These are phyloP conservation scores for Odontocerum albicorne DNA, from an alignment of 2,888 invertebrate genomes.

Conservation along the genomic window DNA sequence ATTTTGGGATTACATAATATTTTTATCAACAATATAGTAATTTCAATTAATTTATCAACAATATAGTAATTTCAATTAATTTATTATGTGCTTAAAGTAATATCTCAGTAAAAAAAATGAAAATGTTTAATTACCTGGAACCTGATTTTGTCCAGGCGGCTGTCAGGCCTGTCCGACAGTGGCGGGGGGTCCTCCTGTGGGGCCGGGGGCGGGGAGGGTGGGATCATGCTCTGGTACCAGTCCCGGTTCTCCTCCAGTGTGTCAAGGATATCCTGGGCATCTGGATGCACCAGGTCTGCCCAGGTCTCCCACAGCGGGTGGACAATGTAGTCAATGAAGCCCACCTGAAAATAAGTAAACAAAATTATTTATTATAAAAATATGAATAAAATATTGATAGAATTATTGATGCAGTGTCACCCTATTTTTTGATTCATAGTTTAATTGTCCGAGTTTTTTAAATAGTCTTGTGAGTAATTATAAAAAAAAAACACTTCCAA, in stretches of 20 bases:
- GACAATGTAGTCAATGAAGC: constrained; percentile 99
- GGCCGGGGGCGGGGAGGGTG: constrained; percentile 82
- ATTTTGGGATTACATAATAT: too few species aligned
- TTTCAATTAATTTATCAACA: too few species aligned
- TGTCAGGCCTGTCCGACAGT: constrained; percentile 50
- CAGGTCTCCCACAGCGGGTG: constrained; percentile 99
- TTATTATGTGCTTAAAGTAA: too few species aligned
- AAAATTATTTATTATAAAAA: background rate
- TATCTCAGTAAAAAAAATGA: too few species aligned
- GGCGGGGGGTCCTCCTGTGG: constrained; percentile 58
- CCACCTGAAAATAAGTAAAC: constrained; percentile 63
- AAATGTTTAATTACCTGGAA: constrained; percentile 69
- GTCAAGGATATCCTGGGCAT: constrained; percentile 97
- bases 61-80: too few species aligned
- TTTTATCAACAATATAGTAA: too few species aligned
- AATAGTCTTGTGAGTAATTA: too few species aligned
- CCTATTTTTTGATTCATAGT: too few species aligned
- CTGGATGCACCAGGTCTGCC: constrained; percentile 98
- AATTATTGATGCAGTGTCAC: too few species aligned
- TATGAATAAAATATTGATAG: too few species aligned
- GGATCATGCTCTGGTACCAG: constrained; percentile 95
- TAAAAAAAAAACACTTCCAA: too few species aligned
- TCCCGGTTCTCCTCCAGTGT: constrained; percentile 98
- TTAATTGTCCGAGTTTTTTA: too few species aligned
- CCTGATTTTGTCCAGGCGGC: constrained; percentile 71